Percentiles rank a stretch among this genome's conserved stretches.
Conservation (phyloP, 2,888 invertebrate genomes). For the Masnerella sp. region DNA sequence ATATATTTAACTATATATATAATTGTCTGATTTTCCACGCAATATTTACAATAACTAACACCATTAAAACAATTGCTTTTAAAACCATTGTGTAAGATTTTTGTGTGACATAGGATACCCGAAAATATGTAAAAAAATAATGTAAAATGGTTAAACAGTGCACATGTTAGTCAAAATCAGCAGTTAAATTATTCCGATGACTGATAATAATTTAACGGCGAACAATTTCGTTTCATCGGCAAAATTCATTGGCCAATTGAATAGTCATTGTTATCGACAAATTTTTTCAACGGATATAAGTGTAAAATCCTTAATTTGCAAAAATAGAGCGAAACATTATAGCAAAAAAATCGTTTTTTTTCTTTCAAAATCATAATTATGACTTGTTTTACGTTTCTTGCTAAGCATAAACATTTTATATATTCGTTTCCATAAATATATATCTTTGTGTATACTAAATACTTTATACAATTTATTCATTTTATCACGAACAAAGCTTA, state of each 20-base stretch:
- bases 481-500: not conserved
- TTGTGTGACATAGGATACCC: constrained; percentile 34
- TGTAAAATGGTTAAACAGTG: constrained; percentile 17
- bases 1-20: too few relatives aligned
- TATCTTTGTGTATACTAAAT: constrained; percentile 32
- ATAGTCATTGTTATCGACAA: too few relatives aligned
- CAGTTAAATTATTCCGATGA: constrained; percentile 23
- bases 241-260: constrained; percentile 15
- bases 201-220: constrained; percentile 14
- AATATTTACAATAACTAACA: constrained; percentile 37
- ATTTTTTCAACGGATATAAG: too few relatives aligned
- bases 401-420: not conserved
- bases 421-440: constrained; percentile 26
- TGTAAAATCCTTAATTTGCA: too few relatives aligned
- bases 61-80: constrained; percentile 28
- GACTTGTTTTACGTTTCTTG: constrained; percentile 22
- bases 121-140: constrained; percentile 20
- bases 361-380: constrained; percentile 6
- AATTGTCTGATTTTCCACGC: constrained; percentile 23
- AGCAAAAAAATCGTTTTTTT: too few relatives aligned
- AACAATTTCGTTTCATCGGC: constrained; percentile 12
- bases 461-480: constrained; percentile 20
- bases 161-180: constrained; percentile 31
- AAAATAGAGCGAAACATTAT: too few relatives aligned
- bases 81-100: constrained; percentile 17